Base-by-base conservation (phyloP, 37 sponge, comb jelly and placozoan genomes). In the Theonella swinhoei region DNA sequence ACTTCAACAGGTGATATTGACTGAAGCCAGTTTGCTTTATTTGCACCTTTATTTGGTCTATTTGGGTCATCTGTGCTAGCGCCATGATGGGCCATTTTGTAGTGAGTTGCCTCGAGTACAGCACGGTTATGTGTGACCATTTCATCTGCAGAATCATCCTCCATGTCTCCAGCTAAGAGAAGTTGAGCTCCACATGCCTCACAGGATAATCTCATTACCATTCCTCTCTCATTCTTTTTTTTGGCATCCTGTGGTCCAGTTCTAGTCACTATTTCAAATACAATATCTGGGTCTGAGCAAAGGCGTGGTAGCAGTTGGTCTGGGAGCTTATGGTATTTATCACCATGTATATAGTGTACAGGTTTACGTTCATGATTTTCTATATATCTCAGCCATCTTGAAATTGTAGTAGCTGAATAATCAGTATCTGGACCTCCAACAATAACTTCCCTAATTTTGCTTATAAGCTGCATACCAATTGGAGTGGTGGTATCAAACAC, bases 81-180 rank as follows among this genome's bases (percentile, higher is more conserved):
- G 11, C 82, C 82, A 43, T 81, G 82, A 26, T 81, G 82, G 36
- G 82, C 23, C 28, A 81, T 54, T 34, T 71, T 71, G 40, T 81
- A 81, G 24, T 68, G 70, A 33, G 72, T 34, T 1, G 82, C 70
- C 26, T 23, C 14, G 2, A 81, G 61, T 8, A 26, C 20, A 35
- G 22, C 33, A 2, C 9, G 25, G 7, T 71, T 26, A 35, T 47
- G 22, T 8, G 60, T 25, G 4, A 59, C 72, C 31, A 77, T 77
- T 4, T 22, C 47, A 5, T 34, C n/a, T 64, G 78, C 36, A 30
- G 78, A 20, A 3, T 8, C 37, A n/a, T 64, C 78, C 40, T 77
- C 78, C 64, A 77, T 77, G n/a, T 77, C 78, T 19, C 64, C 78
- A 22, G 78, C 4, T 3, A 62, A 31, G 8, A 77, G 78, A 11